Base-by-base conservation (phyloP, 2,888 invertebrate species). In the Scaptodrosophila latifasciaeformis region DNA sequence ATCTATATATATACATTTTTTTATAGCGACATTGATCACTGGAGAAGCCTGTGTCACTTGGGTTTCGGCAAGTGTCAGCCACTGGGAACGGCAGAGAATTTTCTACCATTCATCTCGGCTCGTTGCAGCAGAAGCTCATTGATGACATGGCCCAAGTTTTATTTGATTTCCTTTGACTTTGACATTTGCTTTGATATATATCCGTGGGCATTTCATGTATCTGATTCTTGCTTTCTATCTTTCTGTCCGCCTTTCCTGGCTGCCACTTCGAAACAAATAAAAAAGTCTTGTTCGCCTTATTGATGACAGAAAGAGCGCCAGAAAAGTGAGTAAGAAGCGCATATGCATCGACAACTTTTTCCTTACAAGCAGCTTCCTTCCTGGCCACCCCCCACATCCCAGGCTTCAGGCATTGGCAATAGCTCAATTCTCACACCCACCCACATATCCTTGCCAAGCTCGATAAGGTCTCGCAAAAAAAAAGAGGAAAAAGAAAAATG, bases 101-200 rank as follows among this genome's bases (percentile, higher is more conserved):
- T n/a, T n/a, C n/a, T n/a, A n/a, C n/a, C n/a, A n/a, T n/a, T n/a
- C n/a, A n/a, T n/a, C n/a, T n/a, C n/a, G n/a, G n/a, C n/a, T n/a
- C n/a, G n/a, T n/a, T n/a, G n/a, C n/a, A n/a, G n/a, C n/a, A n/a
- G n/a, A n/a, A n/a, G n/a, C n/a, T n/a, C n/a, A n/a, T 24, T 24
- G 24, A 7, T 24, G 4, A 3, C 7, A 7, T 7, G 7, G 24
- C 24, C 24, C 24, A 3, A 24, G 24, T 62, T 61, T 61, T 57
- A 61, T 61, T 62, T 61, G 61, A 62, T 62, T 62, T 62, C 54
- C 61, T 54, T 19, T 60, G 46, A 56, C 56, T 62, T 61, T 61
- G 60, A 61, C 60, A 61, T 61, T 62, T 56, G 35, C 62, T 49
- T 60, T 35, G 42, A 43, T 59, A 46, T 53, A 59, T 37, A 43